phyloP scores from a whole-genome alignment of 2,888 invertebrate genomes.

The Tiliacea aurago region DNA sequence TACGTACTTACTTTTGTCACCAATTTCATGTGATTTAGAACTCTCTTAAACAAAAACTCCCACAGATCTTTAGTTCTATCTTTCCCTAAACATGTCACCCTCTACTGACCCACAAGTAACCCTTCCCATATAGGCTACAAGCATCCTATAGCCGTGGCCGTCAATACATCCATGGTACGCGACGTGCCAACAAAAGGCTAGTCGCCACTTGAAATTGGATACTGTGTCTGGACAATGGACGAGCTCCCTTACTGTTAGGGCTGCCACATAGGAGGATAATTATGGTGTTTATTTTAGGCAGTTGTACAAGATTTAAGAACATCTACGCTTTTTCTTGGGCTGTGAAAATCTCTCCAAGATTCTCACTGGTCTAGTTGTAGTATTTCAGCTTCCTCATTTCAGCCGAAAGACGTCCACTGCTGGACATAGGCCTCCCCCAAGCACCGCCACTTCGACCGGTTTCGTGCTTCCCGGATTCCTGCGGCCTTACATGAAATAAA shows the following conservation, averaged over 20 bases:
- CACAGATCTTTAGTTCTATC: neutral
- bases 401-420: no score
- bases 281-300: neutral
- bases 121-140: conserved; percentile 39
- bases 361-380: neutral
- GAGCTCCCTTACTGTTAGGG: conserved; percentile 64
- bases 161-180: conserved; percentile 51
- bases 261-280: conserved; percentile 13
- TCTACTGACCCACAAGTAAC: conserved; percentile 47
- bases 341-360: neutral
- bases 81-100: conserved; percentile 14
- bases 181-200: conserved; percentile 64
- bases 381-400: neutral
- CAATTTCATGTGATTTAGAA: neutral
- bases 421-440: no score
- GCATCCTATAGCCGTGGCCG: conserved; percentile 29
- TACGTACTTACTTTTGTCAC: neutral
- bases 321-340: neutral
- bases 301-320: neutral
- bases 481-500: neutral
- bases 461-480: no score
- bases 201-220: conserved; percentile 66
- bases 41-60: neutral
- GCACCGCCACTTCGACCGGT: no score
- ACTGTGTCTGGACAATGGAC: conserved; percentile 61